Conservation (phyloP, 2,113 vertebrate genomes). For the Tylochromis polylepis region DNA sequence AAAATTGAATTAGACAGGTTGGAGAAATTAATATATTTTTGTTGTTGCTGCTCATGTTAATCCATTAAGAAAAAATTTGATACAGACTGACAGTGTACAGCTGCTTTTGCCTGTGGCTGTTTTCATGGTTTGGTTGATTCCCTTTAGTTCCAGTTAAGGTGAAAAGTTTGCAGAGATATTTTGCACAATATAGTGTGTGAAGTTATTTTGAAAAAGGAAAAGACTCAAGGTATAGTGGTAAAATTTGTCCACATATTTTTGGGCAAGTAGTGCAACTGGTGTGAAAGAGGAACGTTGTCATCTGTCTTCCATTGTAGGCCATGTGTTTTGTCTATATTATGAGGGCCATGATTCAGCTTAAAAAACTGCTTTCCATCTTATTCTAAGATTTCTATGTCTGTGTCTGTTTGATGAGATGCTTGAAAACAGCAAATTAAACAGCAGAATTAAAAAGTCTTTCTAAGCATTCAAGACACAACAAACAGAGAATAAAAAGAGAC, state of each 20-base stretch:
- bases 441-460: neutral
- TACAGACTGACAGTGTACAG: neutral
- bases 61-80: neutral
- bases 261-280: neutral
- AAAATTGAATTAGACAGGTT: neutral
- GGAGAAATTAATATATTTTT: neutral
- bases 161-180: neutral
- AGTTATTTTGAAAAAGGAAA: neutral
- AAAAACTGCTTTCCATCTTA: slow-evolving; percentile 17
- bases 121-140: neutral
- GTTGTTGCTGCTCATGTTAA: neutral
- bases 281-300: neutral
- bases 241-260: neutral
- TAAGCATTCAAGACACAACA: neutral
- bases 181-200: neutral
- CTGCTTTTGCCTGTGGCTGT: neutral
- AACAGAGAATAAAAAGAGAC: neutral
- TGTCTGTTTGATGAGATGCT: slow-evolving; percentile 20
- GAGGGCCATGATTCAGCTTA: slow-evolving; percentile 22
- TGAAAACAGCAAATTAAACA: neutral
- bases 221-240: neutral
- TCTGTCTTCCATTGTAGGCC: neutral
- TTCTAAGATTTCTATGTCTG: slow-evolving; percentile 15
- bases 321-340: neutral
- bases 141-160: neutral